Percentiles rank a stretch among this genome's conserved stretches.
phyloP scores from a whole-genome alignment of 2,797 vertebrate genomes.

The Cichlasoma orientale region DNA sequence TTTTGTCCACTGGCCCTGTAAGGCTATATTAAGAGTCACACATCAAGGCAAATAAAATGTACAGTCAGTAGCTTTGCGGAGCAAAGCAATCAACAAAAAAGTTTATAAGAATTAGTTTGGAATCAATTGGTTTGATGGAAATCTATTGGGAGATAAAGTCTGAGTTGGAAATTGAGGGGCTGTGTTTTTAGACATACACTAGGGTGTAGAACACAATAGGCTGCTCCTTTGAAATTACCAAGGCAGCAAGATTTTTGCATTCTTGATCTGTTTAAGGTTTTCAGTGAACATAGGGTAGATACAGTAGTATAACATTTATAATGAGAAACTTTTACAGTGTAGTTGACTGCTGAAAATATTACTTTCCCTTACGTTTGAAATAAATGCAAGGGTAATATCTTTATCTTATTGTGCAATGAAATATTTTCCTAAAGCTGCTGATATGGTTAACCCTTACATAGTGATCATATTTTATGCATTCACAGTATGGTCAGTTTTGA shows the following conservation, averaged over 20 bases:
- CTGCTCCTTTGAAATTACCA: neutral
- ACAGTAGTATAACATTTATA: neutral
- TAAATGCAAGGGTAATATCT: no score
- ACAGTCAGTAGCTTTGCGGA: slow-evolving; percentile 17
- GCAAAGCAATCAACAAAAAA: slow-evolving; percentile 29
- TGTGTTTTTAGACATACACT: neutral
- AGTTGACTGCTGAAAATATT: no score
- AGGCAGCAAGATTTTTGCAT: neutral
- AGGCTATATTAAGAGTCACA: neutral
- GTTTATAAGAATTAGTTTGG: slow-evolving; percentile 31
- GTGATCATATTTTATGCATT: no score
- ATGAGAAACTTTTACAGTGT: no score
- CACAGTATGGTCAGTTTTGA: no score
- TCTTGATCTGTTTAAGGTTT: neutral
- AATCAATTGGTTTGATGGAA: slow-evolving; percentile 31
- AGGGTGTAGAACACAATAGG: neutral
- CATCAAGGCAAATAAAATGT: slow-evolving; percentile 23
- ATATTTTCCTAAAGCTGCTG: no score
- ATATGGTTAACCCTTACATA: no score
- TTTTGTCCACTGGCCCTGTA: neutral
- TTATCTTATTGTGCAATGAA: no score
- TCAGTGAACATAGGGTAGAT: neutral
- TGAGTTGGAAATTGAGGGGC: slow-evolving; percentile 1
- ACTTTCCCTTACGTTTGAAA: no score
- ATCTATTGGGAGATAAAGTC: slow-evolving; percentile 14